Evolutionary conservation across 2,888 invertebrate species (phyloP), one percentile per base, ranked within the genome.

Genomic region (Ashinkailepas kermadecensis): DNA sequence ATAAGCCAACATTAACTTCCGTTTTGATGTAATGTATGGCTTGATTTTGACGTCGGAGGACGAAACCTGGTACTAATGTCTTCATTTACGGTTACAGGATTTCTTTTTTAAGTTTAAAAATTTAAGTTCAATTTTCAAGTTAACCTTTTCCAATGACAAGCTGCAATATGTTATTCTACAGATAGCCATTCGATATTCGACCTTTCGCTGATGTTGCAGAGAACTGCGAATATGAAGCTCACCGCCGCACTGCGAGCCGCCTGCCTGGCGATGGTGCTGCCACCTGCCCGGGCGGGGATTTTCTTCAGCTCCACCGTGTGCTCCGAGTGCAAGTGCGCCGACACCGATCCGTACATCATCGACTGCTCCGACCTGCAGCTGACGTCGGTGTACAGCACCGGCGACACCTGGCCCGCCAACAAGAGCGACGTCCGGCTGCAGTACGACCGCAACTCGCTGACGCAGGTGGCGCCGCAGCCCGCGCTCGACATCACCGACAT

Each of bases 401-500:
- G 21, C 9, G 74, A 74, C 74, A 74, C 74, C 7, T 74, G 74
- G 74, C 74, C 74, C 21, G 4, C 54, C 74, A 74, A 74, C 56
- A 54, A 74, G 56, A 74, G 56, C 56, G 74, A 56, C 54, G 56
- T 74, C 10, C 74, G 18, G 1, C 56, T 74, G 54, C 54, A 21
- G 18, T 74, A 56, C 56, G 74, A 56, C 74, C 15, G 23, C 21
- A 74, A 74, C 74, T 56, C 74, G 74, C 74, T 74, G 74, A 21
- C 18, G 10, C 1, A 54, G 54, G 56, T 74, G 56, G 21, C 21
- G 56, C 0, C 54, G 56, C 13, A 23, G 74, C 74, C 74, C 7
- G 54, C 74, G 0, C 54, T 54, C 54, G 54, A 74, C 56, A 18
- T 74, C 74, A 39, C 15, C 18, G 74, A 54, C 10, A 21, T 74